Percentiles rank a stretch among this genome's conserved stretches.
These are phyloP conservation scores for Morphnarchus princeps DNA, from an alignment of 2,113 vertebrate species.

Conservation along the genomic window DNA sequence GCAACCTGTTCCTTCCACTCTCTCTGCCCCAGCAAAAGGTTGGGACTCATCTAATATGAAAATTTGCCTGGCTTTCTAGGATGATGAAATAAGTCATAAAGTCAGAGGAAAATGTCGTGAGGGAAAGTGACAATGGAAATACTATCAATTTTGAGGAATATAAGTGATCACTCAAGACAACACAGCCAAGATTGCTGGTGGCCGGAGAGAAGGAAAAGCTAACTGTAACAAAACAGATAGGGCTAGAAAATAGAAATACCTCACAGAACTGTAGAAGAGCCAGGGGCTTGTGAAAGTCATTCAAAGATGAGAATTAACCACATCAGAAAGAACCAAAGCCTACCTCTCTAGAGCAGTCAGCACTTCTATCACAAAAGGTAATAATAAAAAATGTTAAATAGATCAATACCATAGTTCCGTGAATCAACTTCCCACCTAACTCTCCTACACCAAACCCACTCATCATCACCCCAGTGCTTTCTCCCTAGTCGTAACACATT, in stretches of 20 bases:
- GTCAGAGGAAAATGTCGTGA: neutral
- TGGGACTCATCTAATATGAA: neutral
- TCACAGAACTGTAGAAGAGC: neutral
- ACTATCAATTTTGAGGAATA: neutral
- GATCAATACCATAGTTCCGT: neutral
- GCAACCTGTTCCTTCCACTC: neutral
- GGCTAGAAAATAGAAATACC: neutral
- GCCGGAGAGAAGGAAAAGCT: neutral
- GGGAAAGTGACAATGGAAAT: neutral
- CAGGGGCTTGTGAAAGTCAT: neutral
- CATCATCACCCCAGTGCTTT: neutral
- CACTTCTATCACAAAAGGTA: neutral
- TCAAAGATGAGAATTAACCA: neutral
- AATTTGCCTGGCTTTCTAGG: neutral
- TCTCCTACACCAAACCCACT: neutral
- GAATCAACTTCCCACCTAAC: neutral
- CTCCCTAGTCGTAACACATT: neutral
- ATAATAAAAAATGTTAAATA: neutral
- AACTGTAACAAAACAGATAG: neutral
- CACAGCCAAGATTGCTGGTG: neutral
- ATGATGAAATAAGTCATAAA: neutral
- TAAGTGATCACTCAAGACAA: neutral
- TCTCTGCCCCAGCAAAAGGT: neutral
- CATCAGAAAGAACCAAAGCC: neutral
- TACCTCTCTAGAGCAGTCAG: neutral